Percentiles rank a stretch among this genome's conserved stretches.
Conservation (phyloP, 2,888 invertebrate genomes). For the Rhodophaea formosa region DNA sequence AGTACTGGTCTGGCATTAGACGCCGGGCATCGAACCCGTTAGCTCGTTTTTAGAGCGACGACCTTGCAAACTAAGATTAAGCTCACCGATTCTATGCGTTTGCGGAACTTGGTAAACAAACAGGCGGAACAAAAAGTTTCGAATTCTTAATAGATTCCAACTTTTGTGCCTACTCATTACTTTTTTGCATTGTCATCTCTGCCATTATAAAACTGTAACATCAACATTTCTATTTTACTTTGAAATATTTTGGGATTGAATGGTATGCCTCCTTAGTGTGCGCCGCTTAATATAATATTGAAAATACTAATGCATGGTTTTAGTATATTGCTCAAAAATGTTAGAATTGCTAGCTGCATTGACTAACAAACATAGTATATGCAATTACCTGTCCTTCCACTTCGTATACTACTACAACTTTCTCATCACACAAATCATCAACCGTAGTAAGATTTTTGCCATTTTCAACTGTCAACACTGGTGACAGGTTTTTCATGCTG, state of each 20-base stretch:
- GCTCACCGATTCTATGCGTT: constrained; percentile 24
- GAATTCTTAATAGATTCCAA: background rate
- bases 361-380: too few species aligned
- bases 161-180: background rate
- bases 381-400: too few species aligned
- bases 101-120: constrained; percentile 7
- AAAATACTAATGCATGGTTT: too few species aligned
- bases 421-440: too few species aligned
- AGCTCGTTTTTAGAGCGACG: constrained; percentile 71
- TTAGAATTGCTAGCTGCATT: too few species aligned
- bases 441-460: too few species aligned
- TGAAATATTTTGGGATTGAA: background rate
- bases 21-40: constrained; percentile 73
- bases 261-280: too few species aligned
- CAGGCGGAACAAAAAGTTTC: background rate
- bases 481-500: too few species aligned
- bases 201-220: background rate
- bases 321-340: too few species aligned
- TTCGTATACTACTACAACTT: too few species aligned
- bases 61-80: constrained; percentile 56
- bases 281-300: too few species aligned
- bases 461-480: too few species aligned
- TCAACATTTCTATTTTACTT: background rate
- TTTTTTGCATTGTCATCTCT: background rate
- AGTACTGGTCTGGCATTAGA: constrained; percentile 35